phyloP scores from a whole-genome alignment of 1,140 invertebrate genomes.

The Pteromalus puparum region DNA sequence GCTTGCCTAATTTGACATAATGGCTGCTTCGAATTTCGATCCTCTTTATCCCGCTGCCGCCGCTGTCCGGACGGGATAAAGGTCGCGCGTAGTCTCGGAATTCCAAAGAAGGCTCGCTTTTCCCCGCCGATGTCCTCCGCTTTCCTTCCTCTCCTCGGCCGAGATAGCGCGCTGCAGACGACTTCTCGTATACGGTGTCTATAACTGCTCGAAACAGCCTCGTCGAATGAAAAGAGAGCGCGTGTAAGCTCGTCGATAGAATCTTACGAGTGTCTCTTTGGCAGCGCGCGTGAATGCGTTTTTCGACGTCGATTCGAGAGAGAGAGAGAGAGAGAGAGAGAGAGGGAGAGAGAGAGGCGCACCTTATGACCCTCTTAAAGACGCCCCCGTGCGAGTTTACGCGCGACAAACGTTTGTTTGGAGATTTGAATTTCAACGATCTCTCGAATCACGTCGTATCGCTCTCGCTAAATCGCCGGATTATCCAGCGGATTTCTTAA shows the following conservation, averaged over 20 bases:
- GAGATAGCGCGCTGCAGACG: slow-evolving; percentile 3
- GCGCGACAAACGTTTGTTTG: neutral
- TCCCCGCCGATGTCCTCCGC: neutral
- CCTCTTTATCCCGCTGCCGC: slow-evolving; percentile 24
- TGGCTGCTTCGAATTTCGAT: slow-evolving; percentile 54
- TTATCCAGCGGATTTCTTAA: too few relatives aligned
- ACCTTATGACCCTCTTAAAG: slow-evolving; percentile 10
- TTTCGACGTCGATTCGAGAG: slow-evolving; percentile 13
- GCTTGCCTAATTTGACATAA: slow-evolving; percentile 65
- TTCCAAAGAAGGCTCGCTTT: slow-evolving; percentile 43
- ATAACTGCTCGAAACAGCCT: slow-evolving; percentile 28
- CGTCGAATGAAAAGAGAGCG: slow-evolving; percentile 8
- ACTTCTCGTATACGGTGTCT: slow-evolving; percentile 8
- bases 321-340: neutral
- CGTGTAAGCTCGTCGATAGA: slow-evolving; percentile 27
- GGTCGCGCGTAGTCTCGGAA: neutral
- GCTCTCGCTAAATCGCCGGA: neutral
- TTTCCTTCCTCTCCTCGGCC: slow-evolving; percentile 41
- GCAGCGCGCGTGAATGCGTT: slow-evolving; percentile 3
- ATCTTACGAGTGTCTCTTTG: slow-evolving; percentile 22
- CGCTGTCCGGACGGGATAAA: neutral
- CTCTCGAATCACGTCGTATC: neutral
- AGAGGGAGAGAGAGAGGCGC: neutral
- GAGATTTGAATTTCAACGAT: slow-evolving; percentile 5
- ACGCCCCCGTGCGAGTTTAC: neutral